Percentiles rank a stretch among this genome's conserved stretches.
Evolutionary conservation across 2,113 vertebrate genomes (phyloP).

Genomic region (Athene noctua): DNA sequence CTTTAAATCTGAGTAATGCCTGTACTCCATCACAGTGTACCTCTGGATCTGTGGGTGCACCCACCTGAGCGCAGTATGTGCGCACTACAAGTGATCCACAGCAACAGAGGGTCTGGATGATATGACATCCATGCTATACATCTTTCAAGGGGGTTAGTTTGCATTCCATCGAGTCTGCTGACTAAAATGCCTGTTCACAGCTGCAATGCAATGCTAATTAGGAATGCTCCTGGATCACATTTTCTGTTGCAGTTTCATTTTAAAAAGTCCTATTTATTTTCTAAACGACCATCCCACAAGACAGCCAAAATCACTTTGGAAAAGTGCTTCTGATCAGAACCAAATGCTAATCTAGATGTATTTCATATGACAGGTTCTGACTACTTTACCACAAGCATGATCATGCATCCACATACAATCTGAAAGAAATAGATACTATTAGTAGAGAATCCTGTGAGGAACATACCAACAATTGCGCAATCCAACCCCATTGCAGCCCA

Average conservation of each 20-base stretch:
- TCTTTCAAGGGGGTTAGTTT: neutral
- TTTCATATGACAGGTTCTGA: neutral
- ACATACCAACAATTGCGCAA: neutral
- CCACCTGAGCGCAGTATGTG: neutral
- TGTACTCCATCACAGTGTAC: neutral
- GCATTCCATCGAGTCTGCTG: neutral
- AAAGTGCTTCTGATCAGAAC: neutral
- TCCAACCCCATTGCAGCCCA: neutral
- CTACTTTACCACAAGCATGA: neutral
- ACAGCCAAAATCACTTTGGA: neutral
- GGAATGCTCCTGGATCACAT: neutral
- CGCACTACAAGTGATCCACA: neutral
- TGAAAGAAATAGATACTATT: neutral
- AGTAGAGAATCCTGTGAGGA: neutral
- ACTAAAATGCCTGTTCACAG: neutral
- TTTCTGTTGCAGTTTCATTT: neutral
- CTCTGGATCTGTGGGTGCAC: neutral
- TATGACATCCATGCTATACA: too few species aligned
- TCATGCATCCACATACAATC: neutral
- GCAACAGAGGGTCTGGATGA: neutral
- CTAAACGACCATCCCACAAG: neutral
- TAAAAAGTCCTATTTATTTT: neutral
- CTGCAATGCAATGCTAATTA: neutral
- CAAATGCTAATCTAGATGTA: neutral
- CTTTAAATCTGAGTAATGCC: neutral